These are phyloP conservation scores for Leptocoma aspasia DNA, from an alignment of 2,113 vertebrate genomes.

Conservation along the genomic window DNA sequence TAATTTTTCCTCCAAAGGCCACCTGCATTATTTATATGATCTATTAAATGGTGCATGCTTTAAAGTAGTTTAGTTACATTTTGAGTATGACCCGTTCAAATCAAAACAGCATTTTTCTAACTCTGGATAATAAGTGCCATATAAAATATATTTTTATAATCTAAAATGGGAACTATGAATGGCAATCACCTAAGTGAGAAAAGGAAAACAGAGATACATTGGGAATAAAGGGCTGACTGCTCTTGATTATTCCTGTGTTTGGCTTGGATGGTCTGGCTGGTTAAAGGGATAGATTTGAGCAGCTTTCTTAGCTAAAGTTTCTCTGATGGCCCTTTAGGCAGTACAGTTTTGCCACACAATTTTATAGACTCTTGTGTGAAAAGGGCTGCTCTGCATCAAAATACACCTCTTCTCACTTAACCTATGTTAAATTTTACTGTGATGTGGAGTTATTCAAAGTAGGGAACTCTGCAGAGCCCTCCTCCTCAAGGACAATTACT, in stretches of 20 bases:
- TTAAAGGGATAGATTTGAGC: not conserved
- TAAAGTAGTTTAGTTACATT: not conserved
- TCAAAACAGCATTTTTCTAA: not conserved
- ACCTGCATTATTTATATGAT: constrained; percentile 9
- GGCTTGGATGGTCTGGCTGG: not conserved
- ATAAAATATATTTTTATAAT: constrained; percentile 1
- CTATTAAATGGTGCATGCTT: constrained; percentile 15
- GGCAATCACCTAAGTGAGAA: not conserved
- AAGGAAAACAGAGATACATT: not conserved
- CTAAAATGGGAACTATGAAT: not conserved
- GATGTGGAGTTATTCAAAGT: not conserved
- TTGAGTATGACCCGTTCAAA: constrained; percentile 8
- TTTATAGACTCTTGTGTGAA: not conserved
- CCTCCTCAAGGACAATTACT: not conserved
- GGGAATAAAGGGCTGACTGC: not conserved
- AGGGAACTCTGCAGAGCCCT: not conserved
- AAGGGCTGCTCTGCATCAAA: not conserved
- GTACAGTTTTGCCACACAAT: not conserved
- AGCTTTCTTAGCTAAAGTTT: not conserved
- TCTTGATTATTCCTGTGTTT: not conserved
- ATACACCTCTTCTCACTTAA: not conserved
- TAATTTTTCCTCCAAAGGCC: not conserved
- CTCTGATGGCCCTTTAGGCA: not conserved
- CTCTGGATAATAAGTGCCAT: not conserved
- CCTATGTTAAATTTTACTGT: not conserved